Conservation (phyloP, 2,888 invertebrate species). For the Microplitis deprimator region DNA sequence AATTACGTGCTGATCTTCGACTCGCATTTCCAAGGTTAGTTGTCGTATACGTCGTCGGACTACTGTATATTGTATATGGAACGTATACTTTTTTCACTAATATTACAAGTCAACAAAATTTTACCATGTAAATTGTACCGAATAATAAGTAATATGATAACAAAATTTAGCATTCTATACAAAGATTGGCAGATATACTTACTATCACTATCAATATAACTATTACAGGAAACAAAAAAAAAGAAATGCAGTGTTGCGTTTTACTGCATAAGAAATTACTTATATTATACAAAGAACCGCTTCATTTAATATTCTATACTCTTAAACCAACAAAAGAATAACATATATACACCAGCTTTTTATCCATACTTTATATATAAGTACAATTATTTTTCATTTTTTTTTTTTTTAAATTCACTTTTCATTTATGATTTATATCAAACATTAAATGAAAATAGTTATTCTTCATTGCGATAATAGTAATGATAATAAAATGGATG, state of each 20-base stretch:
- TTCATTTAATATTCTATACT: constrained; percentile 26
- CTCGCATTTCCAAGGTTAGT: constrained; percentile 89
- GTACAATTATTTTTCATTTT: constrained; percentile 18
- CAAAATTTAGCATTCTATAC: neutral
- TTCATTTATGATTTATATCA: neutral
- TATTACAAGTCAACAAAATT: neutral
- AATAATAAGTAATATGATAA: neutral
- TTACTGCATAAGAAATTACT: constrained; percentile 52
- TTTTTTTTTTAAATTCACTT: neutral
- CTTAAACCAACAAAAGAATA: constrained; percentile 35
- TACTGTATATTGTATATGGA: neutral
- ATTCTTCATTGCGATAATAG: neutral
- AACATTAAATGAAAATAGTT: neutral
- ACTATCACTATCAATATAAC: too few species aligned
- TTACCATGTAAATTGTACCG: constrained; percentile 9
- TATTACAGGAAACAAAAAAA: neutral
- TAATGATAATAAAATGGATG: neutral
- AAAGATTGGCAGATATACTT: constrained; percentile 8
- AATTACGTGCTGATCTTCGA: constrained; percentile 87
- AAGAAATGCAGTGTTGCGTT: constrained; percentile 34
- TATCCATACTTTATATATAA: neutral
- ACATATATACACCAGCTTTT: constrained; percentile 9
- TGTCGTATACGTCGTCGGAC: too few species aligned
- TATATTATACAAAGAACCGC: constrained; percentile 38
- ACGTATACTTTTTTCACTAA: neutral